Evolutionary conservation across 2,113 vertebrate species (phyloP).

Genomic region (Thunnus maccoyii): DNA sequence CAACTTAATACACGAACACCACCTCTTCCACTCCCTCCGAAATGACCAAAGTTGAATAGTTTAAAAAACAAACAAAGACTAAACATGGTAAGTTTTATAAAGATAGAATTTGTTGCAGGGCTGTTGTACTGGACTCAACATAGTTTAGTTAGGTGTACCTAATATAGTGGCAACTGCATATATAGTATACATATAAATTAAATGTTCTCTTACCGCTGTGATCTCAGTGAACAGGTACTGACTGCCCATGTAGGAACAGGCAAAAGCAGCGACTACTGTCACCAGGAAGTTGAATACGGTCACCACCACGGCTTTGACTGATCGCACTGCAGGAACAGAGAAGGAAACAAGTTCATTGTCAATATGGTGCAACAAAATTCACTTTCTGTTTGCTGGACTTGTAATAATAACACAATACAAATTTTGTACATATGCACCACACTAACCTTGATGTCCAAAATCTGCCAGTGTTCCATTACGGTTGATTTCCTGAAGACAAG

Average conservation of each 20-base stretch:
- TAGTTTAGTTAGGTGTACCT: neutral
- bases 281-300: slow-evolving; percentile 96
- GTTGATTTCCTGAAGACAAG: slow-evolving; percentile 81
- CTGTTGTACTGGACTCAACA: neutral
- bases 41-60: too few species aligned
- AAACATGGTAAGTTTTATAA: too few species aligned
- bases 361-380: neutral
- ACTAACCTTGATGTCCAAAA: slow-evolving; percentile 91
- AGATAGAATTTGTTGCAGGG: too few species aligned
- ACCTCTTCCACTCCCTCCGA: too few species aligned
- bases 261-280: slow-evolving; percentile 92
- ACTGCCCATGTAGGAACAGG: slow-evolving; percentile 94
- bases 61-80: too few species aligned
- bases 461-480: slow-evolving; percentile 87
- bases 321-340: slow-evolving; percentile 86
- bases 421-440: neutral
- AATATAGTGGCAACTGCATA: neutral
- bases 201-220: slow-evolving; percentile 85
- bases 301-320: slow-evolving; percentile 89
- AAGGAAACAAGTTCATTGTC: neutral
- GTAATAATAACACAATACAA: neutral
- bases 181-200: neutral
- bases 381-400: neutral
- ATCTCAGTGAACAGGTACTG: slow-evolving; percentile 94
- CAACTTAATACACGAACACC: too few species aligned